Evolutionary conservation across 2,797 vertebrate species (phyloP).

Genomic region (Hypotaenidia philippensis): DNA sequence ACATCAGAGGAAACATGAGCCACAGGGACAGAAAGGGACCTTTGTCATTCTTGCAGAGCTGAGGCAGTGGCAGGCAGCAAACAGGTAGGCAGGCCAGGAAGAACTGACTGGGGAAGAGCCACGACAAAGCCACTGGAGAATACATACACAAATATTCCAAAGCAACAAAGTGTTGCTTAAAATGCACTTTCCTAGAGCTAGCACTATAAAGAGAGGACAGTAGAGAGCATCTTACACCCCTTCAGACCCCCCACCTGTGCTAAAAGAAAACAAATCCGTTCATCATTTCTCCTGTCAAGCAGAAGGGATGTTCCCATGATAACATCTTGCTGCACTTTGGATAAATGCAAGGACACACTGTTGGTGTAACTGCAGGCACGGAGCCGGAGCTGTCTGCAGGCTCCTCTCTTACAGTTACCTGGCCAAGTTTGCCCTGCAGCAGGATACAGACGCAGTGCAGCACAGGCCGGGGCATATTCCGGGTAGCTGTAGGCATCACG

Average conservation of each 20-base stretch:
- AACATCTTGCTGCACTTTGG: neutral
- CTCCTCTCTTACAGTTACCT: neutral
- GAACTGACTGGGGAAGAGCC: slow-evolving; percentile 5
- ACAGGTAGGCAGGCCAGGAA: slow-evolving; percentile 9
- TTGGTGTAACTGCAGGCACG: rapidly evolving
- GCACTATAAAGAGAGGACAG: neutral
- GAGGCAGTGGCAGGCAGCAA: slow-evolving; percentile 25
- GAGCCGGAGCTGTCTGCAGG: neutral
- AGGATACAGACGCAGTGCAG: neutral
- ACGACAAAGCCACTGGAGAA: neutral
- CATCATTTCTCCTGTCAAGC: neutral
- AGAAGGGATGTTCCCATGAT: neutral
- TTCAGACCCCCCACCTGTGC: neutral
- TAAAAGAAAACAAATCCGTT: neutral
- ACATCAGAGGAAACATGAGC: slow-evolving; percentile 21
- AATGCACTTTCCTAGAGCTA: neutral
- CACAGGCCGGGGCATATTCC: neutral
- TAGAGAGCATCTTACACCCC: neutral
- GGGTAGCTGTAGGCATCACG: neutral
- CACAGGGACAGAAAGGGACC: slow-evolving; percentile 3
- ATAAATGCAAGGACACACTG: neutral
- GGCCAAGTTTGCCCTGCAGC: neutral
- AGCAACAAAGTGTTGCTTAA: neutral
- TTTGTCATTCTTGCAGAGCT: neutral
- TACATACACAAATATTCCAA: neutral